Conservation (phyloP, 2,797 vertebrate genomes). For the Rhinella marina region DNA sequence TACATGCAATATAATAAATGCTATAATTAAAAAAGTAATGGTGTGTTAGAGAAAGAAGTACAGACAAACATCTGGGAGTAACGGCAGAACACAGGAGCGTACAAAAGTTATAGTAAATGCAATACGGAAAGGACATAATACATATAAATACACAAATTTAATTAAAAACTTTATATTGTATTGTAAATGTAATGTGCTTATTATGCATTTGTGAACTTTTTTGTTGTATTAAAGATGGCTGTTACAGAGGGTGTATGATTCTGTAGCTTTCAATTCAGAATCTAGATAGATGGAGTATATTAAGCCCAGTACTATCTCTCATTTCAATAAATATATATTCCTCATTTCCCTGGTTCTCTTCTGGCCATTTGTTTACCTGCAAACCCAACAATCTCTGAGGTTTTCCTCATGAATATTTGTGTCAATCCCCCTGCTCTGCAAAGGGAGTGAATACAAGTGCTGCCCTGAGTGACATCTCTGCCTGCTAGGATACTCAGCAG, state of each 20-base stretch:
- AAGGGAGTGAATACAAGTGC: too few species aligned
- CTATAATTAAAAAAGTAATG: conserved; percentile 29
- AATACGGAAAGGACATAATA: not conserved
- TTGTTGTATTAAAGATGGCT: not conserved
- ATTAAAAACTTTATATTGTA: not conserved
- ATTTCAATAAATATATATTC: too few species aligned
- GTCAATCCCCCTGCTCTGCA: too few species aligned
- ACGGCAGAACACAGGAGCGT: not conserved
- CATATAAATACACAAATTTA: not conserved
- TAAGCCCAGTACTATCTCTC: not conserved
- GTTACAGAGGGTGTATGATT: not conserved
- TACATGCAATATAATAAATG: conserved; percentile 21
- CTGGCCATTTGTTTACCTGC: too few species aligned
- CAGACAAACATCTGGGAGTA: conserved; percentile 11
- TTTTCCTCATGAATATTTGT: too few species aligned
- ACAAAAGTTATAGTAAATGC: not conserved
- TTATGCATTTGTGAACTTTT: not conserved
- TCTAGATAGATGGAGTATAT: not conserved
- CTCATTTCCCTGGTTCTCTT: too few species aligned
- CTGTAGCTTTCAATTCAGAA: not conserved
- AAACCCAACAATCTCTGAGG: too few species aligned
- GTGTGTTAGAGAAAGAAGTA: conserved; percentile 9
- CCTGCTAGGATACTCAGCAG: too few species aligned
- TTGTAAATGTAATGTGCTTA: not conserved
- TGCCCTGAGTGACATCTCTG: too few species aligned